Evolutionary conservation across 2,797 vertebrate species (phyloP), one percentile per base, ranked within the genome.

Genomic region (Danio tinwini): DNA sequence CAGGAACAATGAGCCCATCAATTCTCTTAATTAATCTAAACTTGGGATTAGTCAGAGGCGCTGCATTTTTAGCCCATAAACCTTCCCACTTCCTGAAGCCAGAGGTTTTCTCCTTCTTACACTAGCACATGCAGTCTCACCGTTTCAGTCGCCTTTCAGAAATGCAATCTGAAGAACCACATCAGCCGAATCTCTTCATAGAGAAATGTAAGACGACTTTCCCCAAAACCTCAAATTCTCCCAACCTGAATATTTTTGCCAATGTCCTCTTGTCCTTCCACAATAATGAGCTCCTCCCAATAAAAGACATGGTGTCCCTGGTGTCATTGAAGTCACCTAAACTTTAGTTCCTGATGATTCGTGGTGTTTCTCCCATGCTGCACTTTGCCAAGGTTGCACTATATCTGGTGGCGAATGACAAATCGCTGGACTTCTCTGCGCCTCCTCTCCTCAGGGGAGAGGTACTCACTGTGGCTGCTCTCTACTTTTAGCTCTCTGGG

Each of bases 361-460:
- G 44, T 55, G 67, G 82, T 81, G 83, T 81, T 84, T 84, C 84
- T 89, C 77, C 64, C 84, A 72, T 65, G 9, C 76, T 73, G 64
- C 85, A 82, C 78, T 83, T 88, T 85, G 85, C 83, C 86, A 89
- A 88, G 87, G 89, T 88, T 88, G 86, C 84, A 83, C 84, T 87
- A 86, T 78, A 88, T 89, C 87, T 88, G 86, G 81, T 85, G 81
- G 70, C 53, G 71, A 87, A 87, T 88, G 86, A 91, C 87, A 88
- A 90, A 89, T 84, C 86, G 80, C 81, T 77, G 49, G 62, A 80
- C 82, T 84, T 83, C 77, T 86, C 85, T 21, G 80, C 42, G 77
- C 61, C 67, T 85, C 64, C 64, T 77, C 74, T 86, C 85, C 85
- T 83, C 83, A 11, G 10, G 78, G 74, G 86, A 83, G 80, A 70